Evolutionary conservation across 2,888 invertebrate genomes (phyloP), one percentile per base, ranked within the genome.

Genomic region (Sturmia bella): DNA sequence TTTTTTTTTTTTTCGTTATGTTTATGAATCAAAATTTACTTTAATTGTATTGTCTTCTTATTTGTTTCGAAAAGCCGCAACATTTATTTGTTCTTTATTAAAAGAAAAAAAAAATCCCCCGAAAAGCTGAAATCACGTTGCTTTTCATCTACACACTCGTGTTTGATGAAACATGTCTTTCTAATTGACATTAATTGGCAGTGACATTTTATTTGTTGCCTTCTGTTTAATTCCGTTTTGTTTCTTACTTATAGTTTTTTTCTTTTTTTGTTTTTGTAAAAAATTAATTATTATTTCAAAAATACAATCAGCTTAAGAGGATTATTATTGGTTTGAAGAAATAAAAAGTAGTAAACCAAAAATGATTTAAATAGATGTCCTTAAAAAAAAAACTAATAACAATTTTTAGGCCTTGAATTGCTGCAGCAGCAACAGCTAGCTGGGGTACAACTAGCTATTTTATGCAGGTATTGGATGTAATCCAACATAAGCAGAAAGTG

Each of bases 121-220:
- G 17, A 39, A 45, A 45, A 37, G 32, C 32, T 41, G 27, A 69
- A 70, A 43, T 37, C 39, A 61, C 27, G 54, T 63, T 63, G 72
- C 5, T 19, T 52, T 72, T 19, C 21, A 63, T 11, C 27, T 0
- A 57, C 1, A 17, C 17, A 57, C 57, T 75, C 66, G 66, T 50
- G 43, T 64, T 50, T 19, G n/a, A 32, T 21, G 52, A 32, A 56
- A 84, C 68, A 83, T 85, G 87, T 87, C 88, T 85, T 85, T 45
- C 19, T 86, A 86, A 88, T 88, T 89, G 88, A 88, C 88, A 89
- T 87, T 89, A 88, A 88, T 89, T 88, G 88, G 87, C 86, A 88
- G 87, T 88, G 88, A 89, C 88, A 89, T 88, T 88, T 88, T 87
- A 87, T 89, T 86, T 87, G 27, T 41, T 56, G 3, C 32, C 32